Percentiles rank a stretch among this genome's conserved stretches.
phyloP scores from a whole-genome alignment of 1,140 invertebrate species.

The Spodoptera litura region DNA sequence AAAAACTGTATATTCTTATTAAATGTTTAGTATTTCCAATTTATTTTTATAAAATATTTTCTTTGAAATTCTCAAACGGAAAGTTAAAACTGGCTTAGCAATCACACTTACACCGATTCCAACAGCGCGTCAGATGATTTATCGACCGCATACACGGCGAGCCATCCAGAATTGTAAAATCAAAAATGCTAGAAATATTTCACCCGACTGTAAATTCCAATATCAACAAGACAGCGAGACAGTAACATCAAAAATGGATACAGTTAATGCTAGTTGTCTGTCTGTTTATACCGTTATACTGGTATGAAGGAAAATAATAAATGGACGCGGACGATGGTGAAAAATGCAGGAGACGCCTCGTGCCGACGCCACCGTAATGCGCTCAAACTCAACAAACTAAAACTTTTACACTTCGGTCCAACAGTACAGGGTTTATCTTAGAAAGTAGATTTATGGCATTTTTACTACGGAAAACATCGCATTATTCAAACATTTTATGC shows the following conservation, averaged over 20 bases:
- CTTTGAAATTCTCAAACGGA: no score
- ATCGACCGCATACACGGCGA: background rate
- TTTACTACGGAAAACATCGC: conserved; percentile 53
- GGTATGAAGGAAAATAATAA: conserved; percentile 40
- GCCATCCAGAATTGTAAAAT: background rate
- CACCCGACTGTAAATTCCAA: no score
- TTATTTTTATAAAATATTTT: background rate
- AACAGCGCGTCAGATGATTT: no score
- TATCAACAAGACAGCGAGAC: background rate
- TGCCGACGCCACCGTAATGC: conserved; percentile 47
- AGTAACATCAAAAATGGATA: background rate
- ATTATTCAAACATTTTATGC: conserved; percentile 50
- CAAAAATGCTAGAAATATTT: background rate
- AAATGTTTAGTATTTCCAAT: background rate
- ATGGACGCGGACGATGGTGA: conserved; percentile 44
- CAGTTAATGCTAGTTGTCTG: conserved; percentile 1
- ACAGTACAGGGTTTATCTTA: conserved; percentile 59
- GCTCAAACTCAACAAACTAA: conserved; percentile 52
- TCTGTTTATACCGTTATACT: conserved; percentile 12
- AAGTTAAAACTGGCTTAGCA: no score
- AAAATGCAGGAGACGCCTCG: conserved; percentile 49
- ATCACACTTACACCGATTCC: no score
- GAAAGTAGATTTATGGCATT: conserved; percentile 61
- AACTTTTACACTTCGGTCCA: conserved; percentile 55
- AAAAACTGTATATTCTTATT: no score